A percentile compares a stretch with the other conserved stretches of the same genome.
phyloP scores from a whole-genome alignment of 2,888 invertebrate species.

The Sthenelais limicola region DNA sequence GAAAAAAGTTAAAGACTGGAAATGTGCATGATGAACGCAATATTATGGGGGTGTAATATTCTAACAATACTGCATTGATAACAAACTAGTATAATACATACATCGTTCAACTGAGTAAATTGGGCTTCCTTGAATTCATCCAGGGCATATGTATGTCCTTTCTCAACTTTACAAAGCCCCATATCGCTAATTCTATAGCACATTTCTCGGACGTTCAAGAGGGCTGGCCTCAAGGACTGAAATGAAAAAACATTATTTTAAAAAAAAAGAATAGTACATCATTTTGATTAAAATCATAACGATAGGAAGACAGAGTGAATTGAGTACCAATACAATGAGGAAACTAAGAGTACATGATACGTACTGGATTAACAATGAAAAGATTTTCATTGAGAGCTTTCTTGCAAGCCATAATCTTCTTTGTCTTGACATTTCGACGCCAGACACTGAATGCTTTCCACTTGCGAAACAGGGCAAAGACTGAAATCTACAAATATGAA shows the following conservation, averaged over 20 bases:
- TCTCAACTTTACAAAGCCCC: conserved; percentile 72
- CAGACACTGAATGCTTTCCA: conserved; percentile 85
- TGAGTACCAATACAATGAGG: too few relatives aligned
- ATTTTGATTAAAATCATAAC: not conserved
- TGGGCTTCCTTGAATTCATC: conserved; percentile 70
- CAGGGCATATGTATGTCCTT: conserved; percentile 70
- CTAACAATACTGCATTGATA: too few relatives aligned
- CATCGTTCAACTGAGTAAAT: conserved; percentile 70
- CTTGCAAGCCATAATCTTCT: conserved; percentile 79
- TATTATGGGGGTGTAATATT: too few relatives aligned
- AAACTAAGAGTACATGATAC: too few relatives aligned
- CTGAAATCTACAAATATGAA: conserved; percentile 72
- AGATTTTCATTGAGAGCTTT: conserved; percentile 79
- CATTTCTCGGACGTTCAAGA: conserved; percentile 79
- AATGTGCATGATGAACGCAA: too few relatives aligned
- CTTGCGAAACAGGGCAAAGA: conserved; percentile 71
- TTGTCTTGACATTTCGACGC: conserved; percentile 81
- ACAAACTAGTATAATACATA: conserved; percentile 46
- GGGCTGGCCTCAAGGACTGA: conserved; percentile 79
- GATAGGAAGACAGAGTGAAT: not conserved
- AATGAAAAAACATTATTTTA: not conserved
- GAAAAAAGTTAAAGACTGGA: too few relatives aligned
- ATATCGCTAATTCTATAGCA: conserved; percentile 73
- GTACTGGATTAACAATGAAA: conserved; percentile 80
- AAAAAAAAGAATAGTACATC: not conserved